Evolutionary conservation across 2,888 invertebrate genomes (phyloP).

Genomic region (Orthosia gothica): DNA sequence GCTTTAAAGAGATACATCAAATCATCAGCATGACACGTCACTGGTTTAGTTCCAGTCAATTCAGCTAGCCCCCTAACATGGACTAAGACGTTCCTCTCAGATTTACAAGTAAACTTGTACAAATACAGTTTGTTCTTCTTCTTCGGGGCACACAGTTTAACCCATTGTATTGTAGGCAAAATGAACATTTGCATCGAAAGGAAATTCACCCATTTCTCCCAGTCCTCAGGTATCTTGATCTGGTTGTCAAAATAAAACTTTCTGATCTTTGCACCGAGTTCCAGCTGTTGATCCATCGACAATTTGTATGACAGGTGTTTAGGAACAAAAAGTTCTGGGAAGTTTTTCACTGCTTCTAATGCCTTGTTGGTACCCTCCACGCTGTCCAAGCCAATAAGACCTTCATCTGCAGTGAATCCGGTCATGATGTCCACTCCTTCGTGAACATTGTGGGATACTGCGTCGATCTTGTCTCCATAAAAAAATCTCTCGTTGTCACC

Average conservation of each 20-base stretch:
- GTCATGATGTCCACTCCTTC: conserved; percentile 92
- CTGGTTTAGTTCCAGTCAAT: conserved; percentile 47
- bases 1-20: conserved; percentile 71
- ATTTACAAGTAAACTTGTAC: conserved; percentile 72
- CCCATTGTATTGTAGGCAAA: conserved; percentile 65
- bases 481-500: conserved; percentile 74
- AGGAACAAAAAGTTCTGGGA: conserved; percentile 60
- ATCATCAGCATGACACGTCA: conserved; percentile 74
- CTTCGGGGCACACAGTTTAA: conserved; percentile 60
- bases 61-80: conserved; percentile 51
- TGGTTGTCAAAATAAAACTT: conserved; percentile 66
- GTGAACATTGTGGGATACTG: conserved; percentile 86
- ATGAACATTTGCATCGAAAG: conserved; percentile 57
- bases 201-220: conserved; percentile 62
- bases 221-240: conserved; percentile 58
- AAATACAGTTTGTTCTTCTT: conserved; percentile 70
- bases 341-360: conserved; percentile 34
- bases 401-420: conserved; percentile 94
- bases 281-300: conserved; percentile 57
- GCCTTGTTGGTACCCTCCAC: conserved; percentile 26
- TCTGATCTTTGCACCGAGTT: conserved; percentile 68
- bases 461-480: conserved; percentile 74
- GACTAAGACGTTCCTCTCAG: conserved; percentile 70
- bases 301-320: conserved; percentile 52
- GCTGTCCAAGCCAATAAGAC: conserved; percentile 73